Base-by-base conservation (phyloP, 1,140 invertebrate species). In the Littorina saxatilis region DNA sequence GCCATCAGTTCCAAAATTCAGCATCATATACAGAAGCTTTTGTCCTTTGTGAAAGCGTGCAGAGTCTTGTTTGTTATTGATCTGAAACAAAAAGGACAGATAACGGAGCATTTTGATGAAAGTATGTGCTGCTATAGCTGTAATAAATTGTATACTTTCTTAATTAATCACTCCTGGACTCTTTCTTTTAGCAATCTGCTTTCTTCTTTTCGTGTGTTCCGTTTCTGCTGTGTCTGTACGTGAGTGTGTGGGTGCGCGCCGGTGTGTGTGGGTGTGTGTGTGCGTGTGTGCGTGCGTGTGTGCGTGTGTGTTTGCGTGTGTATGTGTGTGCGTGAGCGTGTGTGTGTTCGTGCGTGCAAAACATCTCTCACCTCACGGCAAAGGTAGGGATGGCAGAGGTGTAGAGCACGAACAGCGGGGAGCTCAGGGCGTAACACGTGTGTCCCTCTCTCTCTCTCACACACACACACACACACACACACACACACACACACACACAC, bases 401-500 rank as follows among this genome's bases (percentile, higher is more conserved):
- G 73, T 88, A 93, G 13, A 93, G 81, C 20, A 87, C 84, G 85
- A 91, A 92, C 1, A 93, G 84, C 2, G 85, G 84, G 20, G 84
- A 83, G 35, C 86, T 83, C 15, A 91, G 83, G 29, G 91, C 91
- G 86, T 96, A 96, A 88, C 96, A 96, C 92, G 97, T 97, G 89
- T 97, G 95, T 90, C 96, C 96, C 89, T 96, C 96, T n/a, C n/a
- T n/a, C n/a, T n/a, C n/a, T n/a, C n/a, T n/a, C 27, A 73, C 5
- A 50, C 23, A 73, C 40, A 50, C 0, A 39, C 70, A 29, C 27
- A 73, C 35, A 40, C 20, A 43, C 13, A 43, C 68, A 72, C 13
- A 43, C 5, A 68, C 3, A 68, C 15, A 68, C 61, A 43, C 20
- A 40, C 20, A 40, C 68, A 40, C 13, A 40, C 37, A 40, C 2